Percentiles rank a stretch among this genome's conserved stretches.
These are phyloP conservation scores for Metridium senile DNA, from an alignment of 92 coral and sea anemone genomes.

Conservation along the genomic window DNA sequence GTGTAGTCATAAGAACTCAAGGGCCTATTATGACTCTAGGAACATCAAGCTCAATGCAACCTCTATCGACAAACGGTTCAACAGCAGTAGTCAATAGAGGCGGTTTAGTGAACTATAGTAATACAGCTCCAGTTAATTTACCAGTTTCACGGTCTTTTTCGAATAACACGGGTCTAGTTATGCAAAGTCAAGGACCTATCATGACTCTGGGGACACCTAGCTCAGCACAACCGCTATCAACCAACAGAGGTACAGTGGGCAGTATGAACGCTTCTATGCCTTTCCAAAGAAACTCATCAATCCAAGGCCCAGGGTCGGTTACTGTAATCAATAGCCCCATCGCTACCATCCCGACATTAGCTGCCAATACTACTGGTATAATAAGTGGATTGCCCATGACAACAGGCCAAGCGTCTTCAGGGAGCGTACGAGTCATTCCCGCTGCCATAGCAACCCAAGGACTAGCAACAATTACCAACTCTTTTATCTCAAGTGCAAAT, in stretches of 20 bases:
- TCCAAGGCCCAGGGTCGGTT: not conserved
- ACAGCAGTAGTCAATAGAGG: not conserved
- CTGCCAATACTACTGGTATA: not conserved
- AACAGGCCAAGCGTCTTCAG: conserved; percentile 1
- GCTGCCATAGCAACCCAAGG: conserved; percentile 22
- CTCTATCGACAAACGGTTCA: not conserved
- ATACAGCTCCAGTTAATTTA: not conserved
- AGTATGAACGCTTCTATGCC: not conserved
- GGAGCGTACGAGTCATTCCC: conserved; percentile 14
- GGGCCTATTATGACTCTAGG: not conserved
- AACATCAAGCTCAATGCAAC: not conserved
- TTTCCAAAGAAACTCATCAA: not conserved
- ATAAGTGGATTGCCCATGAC: conserved; percentile 11
- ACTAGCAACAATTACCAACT: conserved; percentile 13
- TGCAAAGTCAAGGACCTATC: conserved; percentile 12
- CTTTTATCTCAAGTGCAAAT: conserved; percentile 6
- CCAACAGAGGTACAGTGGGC: not conserved
- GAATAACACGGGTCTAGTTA: not conserved
- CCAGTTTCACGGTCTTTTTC: not conserved
- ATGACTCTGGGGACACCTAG: conserved; percentile 13
- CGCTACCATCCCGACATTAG: conserved; percentile 5
- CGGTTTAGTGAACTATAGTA: not conserved
- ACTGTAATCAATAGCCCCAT: not conserved
- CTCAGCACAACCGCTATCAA: not conserved
- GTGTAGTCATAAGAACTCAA: not conserved